A percentile compares a stretch with the other conserved stretches of the same genome.
These are phyloP conservation scores for Leptothorax acervorum DNA, from an alignment of 2,888 invertebrate species.

Conservation along the genomic window DNA sequence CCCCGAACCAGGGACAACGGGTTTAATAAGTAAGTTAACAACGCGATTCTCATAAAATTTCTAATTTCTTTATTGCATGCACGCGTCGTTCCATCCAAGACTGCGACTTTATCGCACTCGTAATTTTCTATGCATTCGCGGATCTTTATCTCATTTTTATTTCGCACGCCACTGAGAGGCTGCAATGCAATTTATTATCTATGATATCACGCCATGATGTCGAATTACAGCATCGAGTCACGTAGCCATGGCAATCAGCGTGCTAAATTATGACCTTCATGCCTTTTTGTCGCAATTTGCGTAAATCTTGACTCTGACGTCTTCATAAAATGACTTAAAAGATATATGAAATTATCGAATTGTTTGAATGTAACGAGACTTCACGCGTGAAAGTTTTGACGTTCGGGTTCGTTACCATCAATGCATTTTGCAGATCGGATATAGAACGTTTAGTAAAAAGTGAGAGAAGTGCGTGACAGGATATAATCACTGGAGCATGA, in stretches of 20 bases:
- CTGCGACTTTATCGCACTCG: neutral
- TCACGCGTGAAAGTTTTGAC: neutral
- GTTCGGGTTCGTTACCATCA: neutral
- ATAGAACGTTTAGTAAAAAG: constrained; percentile 10
- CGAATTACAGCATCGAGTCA: constrained; percentile 26
- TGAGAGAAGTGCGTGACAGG: constrained; percentile 12
- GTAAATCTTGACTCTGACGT: constrained; percentile 18
- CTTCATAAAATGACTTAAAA: neutral
- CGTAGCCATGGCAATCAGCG: constrained; percentile 20
- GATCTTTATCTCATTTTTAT: neutral
- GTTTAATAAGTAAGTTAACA: constrained; percentile 2
- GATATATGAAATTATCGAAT: neutral
- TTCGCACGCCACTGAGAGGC: neutral
- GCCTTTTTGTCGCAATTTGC: constrained; percentile 1
- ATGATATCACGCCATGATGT: constrained; percentile 13
- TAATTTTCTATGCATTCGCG: neutral
- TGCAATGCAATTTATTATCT: constrained; percentile 22
- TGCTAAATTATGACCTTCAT: constrained; percentile 12
- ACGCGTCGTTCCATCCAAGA: neutral
- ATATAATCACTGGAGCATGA: constrained; percentile 19
- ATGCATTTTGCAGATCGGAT: constrained; percentile 1
- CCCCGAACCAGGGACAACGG: neutral
- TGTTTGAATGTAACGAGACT: neutral
- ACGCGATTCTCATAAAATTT: neutral
- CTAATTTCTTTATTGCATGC: neutral